Base-by-base conservation (phyloP, 2,888 invertebrate genomes). In the Hirtodrosophila duncani region DNA sequence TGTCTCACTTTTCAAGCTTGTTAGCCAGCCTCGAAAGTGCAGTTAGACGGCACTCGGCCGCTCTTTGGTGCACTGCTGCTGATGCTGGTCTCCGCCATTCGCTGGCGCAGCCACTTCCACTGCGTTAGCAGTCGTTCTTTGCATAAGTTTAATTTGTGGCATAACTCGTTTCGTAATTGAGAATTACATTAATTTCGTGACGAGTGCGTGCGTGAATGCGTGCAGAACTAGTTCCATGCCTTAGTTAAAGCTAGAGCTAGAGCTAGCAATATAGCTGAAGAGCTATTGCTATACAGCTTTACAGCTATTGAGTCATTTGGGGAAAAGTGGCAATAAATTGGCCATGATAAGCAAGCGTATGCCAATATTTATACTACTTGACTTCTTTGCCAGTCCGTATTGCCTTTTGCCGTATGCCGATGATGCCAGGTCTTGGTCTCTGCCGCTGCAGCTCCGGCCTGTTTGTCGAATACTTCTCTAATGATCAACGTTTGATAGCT, bases 121-220 rank as follows among this genome's bases (percentile, higher is more conserved):
- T n/a, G n/a, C n/a, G n/a, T 9, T 14, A n/a, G 11, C 9, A 24
- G 4, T 26, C 29, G 41, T 27, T 42, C 41, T 50, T 11, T 63
- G 65, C 79, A 71, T 74, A 75, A 78, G 74, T 67, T 77, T 67
- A 66, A 65, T 67, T 70, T 81, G 81, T 68, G 77, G 79, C 79
- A 80, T 78, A 81, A 82, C 81, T 82, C 66, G 81, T 81, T 82
- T 81, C 72, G 66, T 75, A 81, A 82, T 81, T 75, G 71, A 74
- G 81, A 82, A 81, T 77, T 80, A 74, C 70, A 80, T 80, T 77
- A 70, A 74, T 74, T 72, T 74, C 51, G 59, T 52, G 70, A 67
- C 74, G 67, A 77, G 70, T 77, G 79, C 68, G 72, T 78, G 75
- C 66, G 67, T n/a, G n/a, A n/a, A n/a, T n/a, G n/a, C n/a, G n/a